Percentiles rank a stretch among this genome's conserved stretches.
These are phyloP conservation scores for Neoarius graeffei DNA, from an alignment of 2,113 vertebrate genomes.

Conservation along the genomic window DNA sequence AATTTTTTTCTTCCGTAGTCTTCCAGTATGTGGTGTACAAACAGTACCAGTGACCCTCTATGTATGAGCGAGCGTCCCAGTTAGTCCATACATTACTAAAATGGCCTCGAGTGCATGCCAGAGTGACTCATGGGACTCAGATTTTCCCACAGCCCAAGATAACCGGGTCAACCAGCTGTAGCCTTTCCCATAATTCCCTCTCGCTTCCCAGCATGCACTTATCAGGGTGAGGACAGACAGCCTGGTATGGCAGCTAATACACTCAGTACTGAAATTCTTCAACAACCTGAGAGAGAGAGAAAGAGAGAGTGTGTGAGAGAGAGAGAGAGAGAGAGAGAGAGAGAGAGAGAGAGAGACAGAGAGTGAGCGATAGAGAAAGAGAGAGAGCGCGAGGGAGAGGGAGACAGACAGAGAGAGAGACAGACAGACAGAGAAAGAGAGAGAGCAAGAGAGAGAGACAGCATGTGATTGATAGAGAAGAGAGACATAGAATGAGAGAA, in stretches of 20 bases:
- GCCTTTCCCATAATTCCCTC: slow-evolving; percentile 26
- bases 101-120: background rate
- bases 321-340: background rate
- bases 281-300: background rate
- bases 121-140: background rate
- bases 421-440: background rate
- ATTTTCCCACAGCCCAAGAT: slow-evolving; percentile 31
- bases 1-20: background rate
- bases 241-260: background rate
- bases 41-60: background rate
- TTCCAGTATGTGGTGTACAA: background rate
- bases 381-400: background rate
- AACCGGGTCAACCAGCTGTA: slow-evolving; percentile 22
- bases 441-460: background rate
- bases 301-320: background rate
- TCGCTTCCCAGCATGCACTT: slow-evolving; percentile 11
- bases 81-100: background rate
- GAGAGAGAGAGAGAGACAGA: no score
- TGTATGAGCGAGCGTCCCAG: background rate
- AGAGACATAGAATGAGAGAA: background rate
- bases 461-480: background rate
- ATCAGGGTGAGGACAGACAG: background rate
- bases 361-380: background rate
- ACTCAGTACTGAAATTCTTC: background rate
- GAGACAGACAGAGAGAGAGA: background rate